These are phyloP conservation scores for Pseudoatta argentina DNA, from an alignment of 1,140 invertebrate genomes.

Conservation along the genomic window DNA sequence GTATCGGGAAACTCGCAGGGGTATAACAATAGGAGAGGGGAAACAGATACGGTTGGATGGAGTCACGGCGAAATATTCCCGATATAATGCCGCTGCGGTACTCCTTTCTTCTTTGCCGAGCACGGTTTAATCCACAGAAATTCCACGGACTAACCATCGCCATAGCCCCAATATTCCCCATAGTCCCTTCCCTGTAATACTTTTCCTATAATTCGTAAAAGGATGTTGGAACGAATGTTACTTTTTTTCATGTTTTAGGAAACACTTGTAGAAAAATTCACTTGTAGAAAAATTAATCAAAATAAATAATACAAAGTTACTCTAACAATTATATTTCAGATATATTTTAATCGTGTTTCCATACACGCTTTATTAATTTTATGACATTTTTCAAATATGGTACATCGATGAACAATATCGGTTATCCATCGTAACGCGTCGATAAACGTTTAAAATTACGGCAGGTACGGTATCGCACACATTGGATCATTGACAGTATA, in stretches of 20 bases:
- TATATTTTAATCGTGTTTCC: constrained; percentile 2
- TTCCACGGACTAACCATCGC: constrained; percentile 62
- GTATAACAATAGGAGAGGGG: constrained; percentile 75
- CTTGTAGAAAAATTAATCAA: not conserved
- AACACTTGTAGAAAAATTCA: not conserved
- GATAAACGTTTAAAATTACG: constrained; percentile 58
- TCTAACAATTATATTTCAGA: constrained; percentile 5
- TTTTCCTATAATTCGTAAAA: constrained; percentile 1
- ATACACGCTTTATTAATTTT: constrained; percentile 36
- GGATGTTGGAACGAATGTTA: constrained; percentile 10
- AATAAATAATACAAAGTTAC: not conserved
- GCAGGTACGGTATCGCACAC: constrained; percentile 6
- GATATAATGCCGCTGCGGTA: constrained; percentile 59
- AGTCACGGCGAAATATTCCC: constrained; percentile 74
- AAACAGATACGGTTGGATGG: constrained; percentile 64
- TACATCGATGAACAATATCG: constrained; percentile 23
- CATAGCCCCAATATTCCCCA: constrained; percentile 16
- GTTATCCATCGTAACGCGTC: constrained; percentile 38
- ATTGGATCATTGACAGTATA: constrained; percentile 44
- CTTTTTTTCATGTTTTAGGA: not conserved
- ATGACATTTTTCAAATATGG: constrained; percentile 40
- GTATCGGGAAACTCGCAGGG: constrained; percentile 77
- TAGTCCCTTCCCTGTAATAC: constrained; percentile 41
- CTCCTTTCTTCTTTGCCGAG: constrained; percentile 61
- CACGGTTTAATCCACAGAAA: constrained; percentile 63